Evolutionary conservation across 2,797 vertebrate genomes (phyloP).

Genomic region (Vireo griseus): DNA sequence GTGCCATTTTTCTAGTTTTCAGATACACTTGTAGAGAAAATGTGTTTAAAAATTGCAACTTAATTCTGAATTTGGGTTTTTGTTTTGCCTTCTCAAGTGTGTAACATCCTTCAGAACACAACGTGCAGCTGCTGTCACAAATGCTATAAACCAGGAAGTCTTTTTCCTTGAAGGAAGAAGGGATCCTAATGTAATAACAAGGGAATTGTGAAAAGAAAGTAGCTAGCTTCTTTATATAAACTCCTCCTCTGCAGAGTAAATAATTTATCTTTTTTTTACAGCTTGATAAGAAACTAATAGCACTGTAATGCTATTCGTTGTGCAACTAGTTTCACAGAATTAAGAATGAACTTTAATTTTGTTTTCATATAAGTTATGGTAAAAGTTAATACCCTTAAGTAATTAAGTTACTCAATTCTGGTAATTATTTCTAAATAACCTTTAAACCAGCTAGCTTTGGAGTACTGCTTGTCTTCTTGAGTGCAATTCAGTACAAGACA

Average conservation of each 20-base stretch:
- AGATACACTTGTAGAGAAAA: not conserved
- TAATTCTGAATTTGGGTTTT: not conserved
- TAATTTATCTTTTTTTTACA: not conserved
- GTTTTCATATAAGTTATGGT: not conserved
- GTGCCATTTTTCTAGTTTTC: not conserved
- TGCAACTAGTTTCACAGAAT: not conserved
- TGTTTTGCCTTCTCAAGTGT: not conserved
- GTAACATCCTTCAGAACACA: not conserved
- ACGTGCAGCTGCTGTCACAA: not conserved
- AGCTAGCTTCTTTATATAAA: not conserved
- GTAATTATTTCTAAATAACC: not conserved
- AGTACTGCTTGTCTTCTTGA: not conserved
- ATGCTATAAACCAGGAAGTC: not conserved
- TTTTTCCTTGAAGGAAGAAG: not conserved
- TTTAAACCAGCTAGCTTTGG: not conserved
- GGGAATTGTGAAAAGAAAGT: not conserved
- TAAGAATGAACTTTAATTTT: not conserved
- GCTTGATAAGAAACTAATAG: not conserved
- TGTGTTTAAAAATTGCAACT: not conserved
- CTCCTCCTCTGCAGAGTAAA: not conserved
- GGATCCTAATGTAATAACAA: not conserved
- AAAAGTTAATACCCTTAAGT: not conserved
- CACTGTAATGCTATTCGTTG: not conserved
- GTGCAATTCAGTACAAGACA: not conserved
- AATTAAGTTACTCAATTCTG: not conserved